phyloP scores from a whole-genome alignment of 1,140 invertebrate genomes.

The Drosophila asahinai region DNA sequence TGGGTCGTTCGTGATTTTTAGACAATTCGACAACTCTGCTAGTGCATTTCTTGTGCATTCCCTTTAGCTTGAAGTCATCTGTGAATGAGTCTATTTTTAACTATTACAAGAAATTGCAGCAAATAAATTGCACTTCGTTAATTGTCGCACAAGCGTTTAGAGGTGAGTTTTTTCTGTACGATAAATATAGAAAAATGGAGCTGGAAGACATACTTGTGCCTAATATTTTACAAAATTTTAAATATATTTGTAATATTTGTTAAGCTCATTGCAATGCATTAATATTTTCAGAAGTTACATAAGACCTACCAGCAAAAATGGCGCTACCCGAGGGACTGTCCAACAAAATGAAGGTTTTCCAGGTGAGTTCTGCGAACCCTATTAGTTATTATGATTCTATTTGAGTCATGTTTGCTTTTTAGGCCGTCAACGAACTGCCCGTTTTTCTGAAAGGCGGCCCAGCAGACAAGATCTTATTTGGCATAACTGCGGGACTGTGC shows the following conservation, averaged over 20 bases:
- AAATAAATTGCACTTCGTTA: conserved; percentile 39
- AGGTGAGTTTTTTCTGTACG: conserved; percentile 17
- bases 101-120: conserved; percentile 48
- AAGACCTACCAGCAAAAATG: conserved; percentile 63
- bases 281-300: conserved; percentile 72
- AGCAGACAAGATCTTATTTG: conserved; percentile 75
- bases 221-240: background rate
- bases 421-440: conserved; percentile 79
- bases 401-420: background rate
- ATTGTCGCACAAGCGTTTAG: conserved; percentile 18
- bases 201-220: rapidly evolving
- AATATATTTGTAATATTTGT: too few relatives aligned
- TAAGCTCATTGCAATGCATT: background rate
- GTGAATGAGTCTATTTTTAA: conserved; percentile 64
- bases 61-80: conserved; percentile 35
- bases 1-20: background rate
- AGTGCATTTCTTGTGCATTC: conserved; percentile 22
- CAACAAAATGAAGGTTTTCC: conserved; percentile 81
- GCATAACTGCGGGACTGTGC: conserved; percentile 74
- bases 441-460: conserved; percentile 83
- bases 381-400: background rate
- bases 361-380: conserved; percentile 40
- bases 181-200: background rate
- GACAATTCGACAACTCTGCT: conserved; percentile 25
- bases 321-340: conserved; percentile 77